Evolutionary conservation across 2,797 vertebrate species (phyloP), one percentile per base, ranked within the genome.

Genomic region (Anableps anableps): DNA sequence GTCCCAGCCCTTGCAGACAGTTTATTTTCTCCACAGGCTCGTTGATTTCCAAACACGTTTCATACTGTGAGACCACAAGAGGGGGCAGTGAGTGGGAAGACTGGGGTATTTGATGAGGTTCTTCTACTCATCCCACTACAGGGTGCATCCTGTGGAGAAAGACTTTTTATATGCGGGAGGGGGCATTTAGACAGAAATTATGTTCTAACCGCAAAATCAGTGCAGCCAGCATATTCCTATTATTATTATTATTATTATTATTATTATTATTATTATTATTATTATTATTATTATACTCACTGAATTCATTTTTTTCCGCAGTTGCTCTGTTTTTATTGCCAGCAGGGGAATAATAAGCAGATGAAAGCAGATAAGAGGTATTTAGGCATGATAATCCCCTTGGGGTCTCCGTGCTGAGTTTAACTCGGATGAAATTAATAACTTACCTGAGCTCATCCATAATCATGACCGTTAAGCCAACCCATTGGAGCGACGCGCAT

Each of bases 61-160:
- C 50, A 77, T 77, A 31, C 23, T 71, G 34, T 70, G 75, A 82
- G 38, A 76, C 85, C 87, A 87, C 82, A 74, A 88, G 88, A 88
- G 88, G 87, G 85, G 81, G 77, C 83, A 87, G 64, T 78, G 78
- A 84, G 73, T 21, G 74, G 26, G 36, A 51, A 13, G 45, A 19
- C 76, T 7, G 31, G 62, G 66, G n/a, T 36, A 10, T 34, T 72
- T 38, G 41, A 11, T 21, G 45, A 43, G 70, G 17, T 41, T 53
- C 60, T 29, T 64, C 3, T 58, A 58, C 34, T 66, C 21, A 34
- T 58, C 45, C 74, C 21, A 71, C 9, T 36, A 10, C 62, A 64
- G 34, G 31, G 7, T 17, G 19, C 10, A 26, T 72, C 29, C n/a
- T 70, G 26, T 36, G 4, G n/a, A 47, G 21, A 53, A 53, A 53